These are phyloP conservation scores for Drosophila ananassae DNA, from an alignment of 1,140 invertebrate genomes.

Conservation along the genomic window DNA sequence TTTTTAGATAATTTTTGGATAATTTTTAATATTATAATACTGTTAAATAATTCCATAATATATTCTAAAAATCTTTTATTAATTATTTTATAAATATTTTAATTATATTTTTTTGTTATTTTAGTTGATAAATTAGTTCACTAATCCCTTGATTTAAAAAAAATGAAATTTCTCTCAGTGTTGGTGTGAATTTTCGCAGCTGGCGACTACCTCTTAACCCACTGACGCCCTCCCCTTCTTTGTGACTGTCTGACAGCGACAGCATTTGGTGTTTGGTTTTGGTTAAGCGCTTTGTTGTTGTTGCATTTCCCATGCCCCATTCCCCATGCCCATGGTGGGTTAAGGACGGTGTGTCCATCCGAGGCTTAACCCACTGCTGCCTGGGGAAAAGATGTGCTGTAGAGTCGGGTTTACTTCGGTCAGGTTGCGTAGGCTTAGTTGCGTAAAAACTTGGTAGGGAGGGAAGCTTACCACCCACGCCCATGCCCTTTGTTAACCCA, in stretches of 20 bases:
- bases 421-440: constrained; percentile 56
- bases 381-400: constrained; percentile 18
- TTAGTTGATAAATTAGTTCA: too few relatives aligned
- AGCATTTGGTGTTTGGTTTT: constrained; percentile 75
- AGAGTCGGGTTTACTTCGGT: constrained; percentile 26
- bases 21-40: too few relatives aligned
- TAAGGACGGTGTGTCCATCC: constrained; percentile 4
- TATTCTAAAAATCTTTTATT: too few relatives aligned
- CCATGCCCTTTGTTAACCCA: neutral
- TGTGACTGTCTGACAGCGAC: constrained; percentile 55
- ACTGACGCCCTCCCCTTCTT: constrained; percentile 13
- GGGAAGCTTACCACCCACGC: neutral
- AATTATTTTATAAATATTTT: too few relatives aligned
- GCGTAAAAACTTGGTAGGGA: constrained; percentile 29
- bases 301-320: constrained; percentile 17
- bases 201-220: constrained; percentile 43
- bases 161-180: constrained; percentile 11
- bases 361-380: constrained; percentile 7
- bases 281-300: constrained; percentile 72
- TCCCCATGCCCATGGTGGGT: too few relatives aligned
- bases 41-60: too few relatives aligned
- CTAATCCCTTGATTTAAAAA: too few relatives aligned
- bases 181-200: constrained; percentile 70
- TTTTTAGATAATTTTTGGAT: too few relatives aligned
- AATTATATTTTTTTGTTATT: too few relatives aligned